These are phyloP conservation scores for Pangasius krempfi DNA, from an alignment of 2,797 vertebrate genomes.

Conservation along the genomic window DNA sequence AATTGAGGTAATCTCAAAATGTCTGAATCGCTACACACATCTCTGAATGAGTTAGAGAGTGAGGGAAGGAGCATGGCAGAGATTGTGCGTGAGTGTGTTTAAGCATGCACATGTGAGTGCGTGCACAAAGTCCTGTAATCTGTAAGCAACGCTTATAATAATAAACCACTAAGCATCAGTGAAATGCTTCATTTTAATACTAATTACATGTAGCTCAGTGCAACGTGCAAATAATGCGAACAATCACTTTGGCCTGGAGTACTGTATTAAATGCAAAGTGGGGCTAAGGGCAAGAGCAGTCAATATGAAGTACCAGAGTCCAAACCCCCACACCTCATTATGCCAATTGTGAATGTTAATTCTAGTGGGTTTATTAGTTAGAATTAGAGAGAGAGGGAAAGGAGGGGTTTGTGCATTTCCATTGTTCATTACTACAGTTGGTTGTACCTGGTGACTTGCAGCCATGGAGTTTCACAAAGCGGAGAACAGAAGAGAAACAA, in stretches of 20 bases:
- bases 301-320: constrained; percentile 79
- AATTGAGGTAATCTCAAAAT: constrained; percentile 65
- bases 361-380: constrained; percentile 84
- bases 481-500: constrained; percentile 35
- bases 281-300: constrained; percentile 79
- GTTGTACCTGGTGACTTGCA: constrained; percentile 71
- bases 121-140: constrained; percentile 60
- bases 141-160: constrained; percentile 74
- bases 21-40: constrained; percentile 60
- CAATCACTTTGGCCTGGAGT: constrained; percentile 81
- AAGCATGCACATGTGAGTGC: background rate
- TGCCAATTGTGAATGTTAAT: constrained; percentile 84
- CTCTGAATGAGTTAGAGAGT: constrained; percentile 50
- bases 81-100: background rate
- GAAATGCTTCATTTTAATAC: constrained; percentile 83
- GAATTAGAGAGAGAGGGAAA: constrained; percentile 71
- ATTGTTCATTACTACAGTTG: constrained; percentile 77
- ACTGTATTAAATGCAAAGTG: constrained; percentile 83
- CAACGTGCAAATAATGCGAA: constrained; percentile 82
- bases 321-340: constrained; percentile 77
- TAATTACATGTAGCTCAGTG: constrained; percentile 82
- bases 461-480: constrained; percentile 49
- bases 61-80: constrained; percentile 12
- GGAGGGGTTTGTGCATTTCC: constrained; percentile 68
- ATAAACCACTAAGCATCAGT: constrained; percentile 70